phyloP scores from a whole-genome alignment of 53 echinoderm and acorn worm species.

The Apostichopus leukothele region DNA sequence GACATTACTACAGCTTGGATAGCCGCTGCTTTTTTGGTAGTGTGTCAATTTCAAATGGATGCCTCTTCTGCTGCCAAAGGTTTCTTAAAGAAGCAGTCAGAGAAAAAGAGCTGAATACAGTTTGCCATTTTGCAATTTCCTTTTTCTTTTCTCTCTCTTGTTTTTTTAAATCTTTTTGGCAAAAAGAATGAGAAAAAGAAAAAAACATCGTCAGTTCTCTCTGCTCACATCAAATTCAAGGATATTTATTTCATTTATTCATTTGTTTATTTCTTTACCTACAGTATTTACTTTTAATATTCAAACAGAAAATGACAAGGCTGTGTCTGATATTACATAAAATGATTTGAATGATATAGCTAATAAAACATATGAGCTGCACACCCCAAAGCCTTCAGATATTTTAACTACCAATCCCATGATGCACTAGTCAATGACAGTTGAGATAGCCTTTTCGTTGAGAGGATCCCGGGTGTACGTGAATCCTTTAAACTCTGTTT shows the following conservation, averaged over 20 bases:
- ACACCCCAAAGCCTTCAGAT: background rate
- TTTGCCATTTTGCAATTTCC: background rate
- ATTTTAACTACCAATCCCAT: background rate
- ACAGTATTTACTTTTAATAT: background rate
- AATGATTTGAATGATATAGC: background rate
- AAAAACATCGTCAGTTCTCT: background rate
- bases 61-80: background rate
- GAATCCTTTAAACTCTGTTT: conserved; percentile 94
- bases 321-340: conserved; percentile 4
- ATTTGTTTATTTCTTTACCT: no score
- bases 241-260: background rate
- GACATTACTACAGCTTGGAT: background rate
- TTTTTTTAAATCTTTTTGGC: background rate
- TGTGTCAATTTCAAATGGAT: background rate
- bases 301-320: conserved; percentile 12
- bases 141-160: background rate
- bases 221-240: conserved; percentile 11
- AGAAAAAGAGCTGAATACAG: conserved; percentile 4
- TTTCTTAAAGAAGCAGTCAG: background rate
- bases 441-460: conserved; percentile 61
- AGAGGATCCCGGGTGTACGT: conserved; percentile 83
- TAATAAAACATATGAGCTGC: conserved; percentile 8
- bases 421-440: conserved; percentile 74
- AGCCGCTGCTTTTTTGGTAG: background rate
- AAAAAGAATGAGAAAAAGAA: background rate